Base-by-base conservation (phyloP, 2,888 invertebrate species). In the Pandemis corylana region DNA sequence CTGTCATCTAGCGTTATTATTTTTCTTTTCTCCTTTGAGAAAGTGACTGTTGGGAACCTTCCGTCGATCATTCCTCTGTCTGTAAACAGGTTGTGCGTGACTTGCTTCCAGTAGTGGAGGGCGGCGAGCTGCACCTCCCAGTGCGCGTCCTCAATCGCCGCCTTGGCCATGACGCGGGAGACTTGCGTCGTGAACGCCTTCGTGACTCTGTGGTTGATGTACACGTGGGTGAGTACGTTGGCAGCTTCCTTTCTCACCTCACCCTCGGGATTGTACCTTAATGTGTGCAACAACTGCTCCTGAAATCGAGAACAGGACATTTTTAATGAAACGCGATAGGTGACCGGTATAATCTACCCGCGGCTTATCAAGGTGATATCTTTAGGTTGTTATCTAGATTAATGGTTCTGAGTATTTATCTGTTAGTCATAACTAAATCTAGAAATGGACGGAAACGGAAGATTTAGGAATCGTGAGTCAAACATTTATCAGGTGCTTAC, bases 51-150 rank as follows among this genome's bases (percentile, higher is more conserved):
- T 0, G 97, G 97, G 86, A 97, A 97, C 5, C 90, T 94, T 0
- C 96, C 96, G 82, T 97, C 97, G 15, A 97, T 95, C 96, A 97
- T 96, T 56, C 97, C 97, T 86, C 83, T 80, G 56, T 86, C 72
- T 3, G 79, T 77, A 1, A 87, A 76, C n/a, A 96, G 95, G 4
- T 93, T 94, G 41, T 93, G 90, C 59, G 97, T 95, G 15, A 96
- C 95, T 65, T 94, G 89, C 65, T 94, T 91, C 97, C 97, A 97
- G 80, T 96, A 97, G 67, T 91, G 85, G 0, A 97, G 82, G 0
- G 96, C 96, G 69, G 95, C 95, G 2, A 95, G 87, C 87, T 97
- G 96, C 0, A 97, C 97, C 87, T 97, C 97, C 96, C 97, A 97
- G 81, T 97, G 96, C 13, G 97, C 89, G 87, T 97, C 97, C 13